Conservation (phyloP, 2,113 vertebrate genomes). For the Scytalopus superciliaris region DNA sequence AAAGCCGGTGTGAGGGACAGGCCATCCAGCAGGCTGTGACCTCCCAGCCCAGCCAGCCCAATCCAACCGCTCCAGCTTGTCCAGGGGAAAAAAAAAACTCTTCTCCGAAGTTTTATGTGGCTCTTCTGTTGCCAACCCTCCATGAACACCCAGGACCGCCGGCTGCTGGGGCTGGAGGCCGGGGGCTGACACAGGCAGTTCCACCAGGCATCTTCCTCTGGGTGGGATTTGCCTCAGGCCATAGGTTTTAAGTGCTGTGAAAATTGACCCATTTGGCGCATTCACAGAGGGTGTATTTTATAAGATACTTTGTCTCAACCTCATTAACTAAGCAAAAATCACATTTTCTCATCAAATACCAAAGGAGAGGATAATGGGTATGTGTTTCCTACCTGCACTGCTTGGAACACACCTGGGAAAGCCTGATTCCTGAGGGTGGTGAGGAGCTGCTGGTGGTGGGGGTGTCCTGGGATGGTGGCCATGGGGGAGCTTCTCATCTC, state of each 20-base stretch:
- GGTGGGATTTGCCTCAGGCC: neutral
- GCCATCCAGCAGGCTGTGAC: neutral
- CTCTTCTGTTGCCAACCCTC: neutral
- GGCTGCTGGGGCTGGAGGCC: neutral
- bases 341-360: neutral
- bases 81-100: neutral
- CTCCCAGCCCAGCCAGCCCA: neutral
- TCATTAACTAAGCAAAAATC: neutral
- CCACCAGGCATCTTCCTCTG: neutral
- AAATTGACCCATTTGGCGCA: neutral
- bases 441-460: neutral
- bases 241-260: slow-evolving; percentile 9
- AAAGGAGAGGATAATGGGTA: neutral
- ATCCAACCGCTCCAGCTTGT: neutral
- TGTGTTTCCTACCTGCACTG: neutral
- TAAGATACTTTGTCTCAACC: neutral
- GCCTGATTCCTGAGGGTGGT: neutral
- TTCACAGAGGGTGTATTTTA: neutral
- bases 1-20: rapidly evolving
- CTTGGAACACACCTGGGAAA: rapidly evolving
- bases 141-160: rapidly evolving
- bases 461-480: neutral
- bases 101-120: neutral
- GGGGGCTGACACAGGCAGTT: neutral
- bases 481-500: neutral